Evolutionary conservation across 1,140 invertebrate genomes (phyloP).

Genomic region (Ditylenchus dipsaci): DNA sequence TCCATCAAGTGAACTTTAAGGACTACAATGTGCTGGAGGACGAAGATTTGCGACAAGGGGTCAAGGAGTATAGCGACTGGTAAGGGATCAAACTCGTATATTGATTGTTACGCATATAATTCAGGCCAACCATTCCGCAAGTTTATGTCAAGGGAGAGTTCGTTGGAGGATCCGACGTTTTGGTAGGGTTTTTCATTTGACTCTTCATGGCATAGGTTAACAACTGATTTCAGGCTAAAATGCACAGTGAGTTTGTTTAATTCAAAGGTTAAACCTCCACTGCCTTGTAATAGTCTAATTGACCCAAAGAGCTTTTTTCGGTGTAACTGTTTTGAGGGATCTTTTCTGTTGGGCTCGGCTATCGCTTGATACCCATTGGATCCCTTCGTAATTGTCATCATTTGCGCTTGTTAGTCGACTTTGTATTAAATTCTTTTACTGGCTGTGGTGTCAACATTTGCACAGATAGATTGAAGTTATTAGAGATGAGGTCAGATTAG

Average conservation of each 20-base stretch:
- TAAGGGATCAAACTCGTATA: conserved; percentile 22
- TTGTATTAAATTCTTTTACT: too few species aligned
- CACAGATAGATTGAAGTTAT: too few species aligned
- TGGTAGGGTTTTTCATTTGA: conserved; percentile 50
- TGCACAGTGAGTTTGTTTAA: conserved; percentile 18
- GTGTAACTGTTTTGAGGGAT: too few species aligned
- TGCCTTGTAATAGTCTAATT: not conserved
- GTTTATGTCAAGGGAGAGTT: conserved; percentile 57
- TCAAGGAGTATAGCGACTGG: conserved; percentile 56
- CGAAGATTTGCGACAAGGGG: conserved; percentile 47
- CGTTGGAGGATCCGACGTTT: conserved; percentile 55
- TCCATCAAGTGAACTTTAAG: conserved; percentile 48
- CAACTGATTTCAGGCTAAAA: not conserved
- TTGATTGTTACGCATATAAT: conserved; percentile 17
- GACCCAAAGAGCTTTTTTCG: too few species aligned
- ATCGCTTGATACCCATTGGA: too few species aligned
- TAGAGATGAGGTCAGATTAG: too few species aligned
- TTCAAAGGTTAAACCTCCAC: not conserved
- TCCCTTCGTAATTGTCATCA: too few species aligned
- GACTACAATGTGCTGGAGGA: conserved; percentile 52
- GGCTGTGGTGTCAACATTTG: too few species aligned
- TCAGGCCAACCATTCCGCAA: conserved; percentile 47
- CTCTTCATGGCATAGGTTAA: conserved; percentile 24
- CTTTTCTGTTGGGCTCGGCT: too few species aligned
- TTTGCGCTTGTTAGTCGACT: too few species aligned